Conservation (phyloP, 1,140 invertebrate genomes). For the Dendroctonus ponderosae region DNA sequence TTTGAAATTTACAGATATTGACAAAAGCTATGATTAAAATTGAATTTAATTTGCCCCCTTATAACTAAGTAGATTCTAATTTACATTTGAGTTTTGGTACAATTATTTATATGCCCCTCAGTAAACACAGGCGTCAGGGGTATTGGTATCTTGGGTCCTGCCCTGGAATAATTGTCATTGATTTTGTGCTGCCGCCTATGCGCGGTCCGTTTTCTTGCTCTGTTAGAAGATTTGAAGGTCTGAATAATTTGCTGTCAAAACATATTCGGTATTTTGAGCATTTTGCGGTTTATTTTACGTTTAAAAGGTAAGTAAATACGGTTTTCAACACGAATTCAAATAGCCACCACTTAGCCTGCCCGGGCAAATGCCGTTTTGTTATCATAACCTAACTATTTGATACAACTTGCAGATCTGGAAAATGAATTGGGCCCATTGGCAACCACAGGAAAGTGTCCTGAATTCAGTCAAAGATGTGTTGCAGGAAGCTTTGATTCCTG, state of each 20-base stretch:
- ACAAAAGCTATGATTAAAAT: no score
- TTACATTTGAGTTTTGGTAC: no score
- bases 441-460: constrained; percentile 44
- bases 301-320: constrained; percentile 6
- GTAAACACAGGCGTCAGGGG: no score
- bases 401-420: constrained; percentile 23
- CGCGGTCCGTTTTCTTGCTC: background rate
- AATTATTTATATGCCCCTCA: no score
- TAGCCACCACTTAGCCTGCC: background rate
- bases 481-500: constrained; percentile 46
- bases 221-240: constrained; percentile 1
- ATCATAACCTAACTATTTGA: constrained; percentile 25
- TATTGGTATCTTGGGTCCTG: no score
- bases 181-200: constrained; percentile 15
- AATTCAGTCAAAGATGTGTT: constrained; percentile 44
- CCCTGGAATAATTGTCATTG: constrained; percentile 2
- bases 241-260: constrained; percentile 22
- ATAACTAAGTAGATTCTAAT: no score
- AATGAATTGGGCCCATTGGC: constrained; percentile 47
- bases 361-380: background rate
- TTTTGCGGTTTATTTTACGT: background rate
- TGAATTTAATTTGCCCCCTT: no score
- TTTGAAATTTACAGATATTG: no score
- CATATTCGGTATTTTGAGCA: constrained; percentile 5
- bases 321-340: background rate